Evolutionary conservation across 1,140 invertebrate species (phyloP).

Genomic region (Calycopis cecrops): DNA sequence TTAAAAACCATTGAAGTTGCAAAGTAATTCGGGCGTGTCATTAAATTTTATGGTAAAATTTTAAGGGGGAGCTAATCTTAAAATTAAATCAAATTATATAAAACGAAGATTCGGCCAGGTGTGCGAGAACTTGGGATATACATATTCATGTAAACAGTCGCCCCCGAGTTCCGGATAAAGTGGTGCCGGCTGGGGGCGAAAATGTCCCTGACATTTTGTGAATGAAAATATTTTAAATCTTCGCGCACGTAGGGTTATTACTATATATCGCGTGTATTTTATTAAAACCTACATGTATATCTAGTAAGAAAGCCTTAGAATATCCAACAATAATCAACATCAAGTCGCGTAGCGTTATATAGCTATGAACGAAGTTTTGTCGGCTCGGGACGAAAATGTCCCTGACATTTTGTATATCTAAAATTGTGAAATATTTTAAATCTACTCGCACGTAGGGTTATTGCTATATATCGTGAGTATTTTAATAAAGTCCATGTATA

Average conservation of each 20-base stretch:
- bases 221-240: constrained; percentile 7
- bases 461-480: neutral
- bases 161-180: neutral
- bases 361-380: constrained; percentile 26
- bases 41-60: constrained; percentile 16
- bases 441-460: neutral
- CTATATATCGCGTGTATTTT: neutral
- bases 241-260: neutral
- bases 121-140: constrained; percentile 31
- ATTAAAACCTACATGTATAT: too few relatives aligned
- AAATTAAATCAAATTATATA: constrained; percentile 15
- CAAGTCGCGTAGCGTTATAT: constrained; percentile 14
- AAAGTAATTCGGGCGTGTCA: constrained; percentile 12
- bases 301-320: too few relatives aligned
- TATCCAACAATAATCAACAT: too few relatives aligned
- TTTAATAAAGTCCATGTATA: too few relatives aligned
- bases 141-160: constrained; percentile 31
- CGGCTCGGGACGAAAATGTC: constrained; percentile 18
- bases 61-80: constrained; percentile 9
- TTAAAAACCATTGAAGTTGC: neutral
- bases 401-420: neutral
- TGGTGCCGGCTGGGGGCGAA: constrained; percentile 18
- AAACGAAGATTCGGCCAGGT: constrained; percentile 32
- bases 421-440: neutral
- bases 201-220: constrained; percentile 12